Base-by-base conservation (phyloP, 2,888 invertebrate species). In the Polyommatus iphigenia region DNA sequence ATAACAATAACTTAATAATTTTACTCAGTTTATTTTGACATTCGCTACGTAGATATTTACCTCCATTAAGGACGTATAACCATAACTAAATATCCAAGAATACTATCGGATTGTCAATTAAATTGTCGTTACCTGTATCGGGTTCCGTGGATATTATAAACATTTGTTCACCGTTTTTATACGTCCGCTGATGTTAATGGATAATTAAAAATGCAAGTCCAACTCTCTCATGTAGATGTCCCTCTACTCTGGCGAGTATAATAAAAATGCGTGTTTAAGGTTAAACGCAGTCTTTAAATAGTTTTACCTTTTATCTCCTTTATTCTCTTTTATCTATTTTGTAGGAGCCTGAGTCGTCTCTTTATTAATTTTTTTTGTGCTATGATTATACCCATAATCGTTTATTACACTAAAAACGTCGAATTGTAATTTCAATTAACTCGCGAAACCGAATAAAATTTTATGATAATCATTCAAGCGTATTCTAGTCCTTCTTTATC, bases 171-270 rank as follows among this genome's bases (percentile, higher is more conserved):
- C 59, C 20, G 76, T 79, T 79, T 79, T 79, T 80, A 80, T 78
- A 67, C 15, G 78, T 72, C 76, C 73, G 57, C 77, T 71, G 77
- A 78, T 80, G 79, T 77, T 79, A 80, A 80, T 80, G 77, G 78
- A 77, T 78, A 77, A 79, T 79, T 80, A 79, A 79, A 79, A 76
- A 77, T 24, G 72, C 57, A 57, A 75, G 75, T 75, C 75, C 75
- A 72, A 72, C 36, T 72, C 41, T 72, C 20, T 77, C 57, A 57
- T 57, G 77, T 71, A 57, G 77, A 75, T 54, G 24, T 50, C 15
- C 24, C 18, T 75, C 54, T 54, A 24, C 75, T 29, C 75, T 3
- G 75, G 75, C 75, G 75, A 50, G 75, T 6, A 29, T 50, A 75
- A 75, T 75, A 75, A 75, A 75, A 75, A 75, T 75, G 75, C 50